phyloP scores from a whole-genome alignment of 2,888 invertebrate genomes.

The Amaurobius ferox region DNA sequence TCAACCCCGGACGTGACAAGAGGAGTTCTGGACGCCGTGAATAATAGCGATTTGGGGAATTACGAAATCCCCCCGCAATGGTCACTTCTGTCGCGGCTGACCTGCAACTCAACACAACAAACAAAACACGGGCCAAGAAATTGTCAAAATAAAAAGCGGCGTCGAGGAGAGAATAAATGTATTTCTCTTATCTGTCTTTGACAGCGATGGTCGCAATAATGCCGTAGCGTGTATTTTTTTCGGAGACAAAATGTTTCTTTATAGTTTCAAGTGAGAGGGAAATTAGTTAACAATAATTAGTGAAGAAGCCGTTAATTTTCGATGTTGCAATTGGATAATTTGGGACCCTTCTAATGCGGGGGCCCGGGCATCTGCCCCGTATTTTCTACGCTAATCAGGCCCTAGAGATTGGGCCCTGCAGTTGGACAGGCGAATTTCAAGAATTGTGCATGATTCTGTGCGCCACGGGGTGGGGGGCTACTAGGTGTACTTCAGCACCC shows the following conservation, averaged over 20 bases:
- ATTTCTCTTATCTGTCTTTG: conserved; percentile 12
- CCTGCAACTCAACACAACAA: background rate
- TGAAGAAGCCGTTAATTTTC: too few relatives aligned
- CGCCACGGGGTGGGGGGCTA: too few relatives aligned
- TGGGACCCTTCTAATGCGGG: too few relatives aligned
- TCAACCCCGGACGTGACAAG: background rate
- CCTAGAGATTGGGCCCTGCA: too few relatives aligned
- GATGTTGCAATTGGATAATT: too few relatives aligned
- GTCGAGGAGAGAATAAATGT: background rate
- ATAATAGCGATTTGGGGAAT: conserved; percentile 12
- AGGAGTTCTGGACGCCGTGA: background rate
- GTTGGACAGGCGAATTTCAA: too few relatives aligned
- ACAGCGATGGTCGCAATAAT: background rate
- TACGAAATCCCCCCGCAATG: background rate
- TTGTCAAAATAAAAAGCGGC: background rate
- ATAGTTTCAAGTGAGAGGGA: too few relatives aligned
- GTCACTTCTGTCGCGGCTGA: conserved; percentile 16
- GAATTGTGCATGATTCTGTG: too few relatives aligned
- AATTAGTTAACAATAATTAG: too few relatives aligned
- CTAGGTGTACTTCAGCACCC: too few relatives aligned
- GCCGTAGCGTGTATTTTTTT: background rate
- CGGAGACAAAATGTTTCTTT: background rate
- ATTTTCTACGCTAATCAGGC: too few relatives aligned
- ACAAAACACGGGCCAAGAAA: background rate
- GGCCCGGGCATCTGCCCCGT: too few relatives aligned